Conservation (phyloP, 2,797 vertebrate species). For the Pachyuromys duprasi region DNA sequence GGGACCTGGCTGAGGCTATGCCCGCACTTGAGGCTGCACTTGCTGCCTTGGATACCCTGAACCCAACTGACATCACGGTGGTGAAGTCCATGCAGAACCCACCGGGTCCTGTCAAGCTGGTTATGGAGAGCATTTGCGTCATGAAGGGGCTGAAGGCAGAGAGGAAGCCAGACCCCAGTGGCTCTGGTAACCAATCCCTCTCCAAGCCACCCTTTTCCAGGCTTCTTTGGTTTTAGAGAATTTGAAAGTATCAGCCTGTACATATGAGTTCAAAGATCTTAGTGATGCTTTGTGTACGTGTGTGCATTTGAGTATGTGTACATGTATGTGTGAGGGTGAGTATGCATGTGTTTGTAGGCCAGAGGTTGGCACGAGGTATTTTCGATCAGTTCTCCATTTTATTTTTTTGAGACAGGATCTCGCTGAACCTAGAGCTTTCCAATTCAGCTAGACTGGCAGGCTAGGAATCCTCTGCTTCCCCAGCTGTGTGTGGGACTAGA, state of each 20-base stretch:
- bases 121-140: conserved; percentile 97
- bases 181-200: conserved; percentile 89
- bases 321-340: neutral
- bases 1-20: conserved; percentile 95
- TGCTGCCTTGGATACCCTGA: conserved; percentile 94
- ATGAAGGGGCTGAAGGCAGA: conserved; percentile 95
- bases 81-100: conserved; percentile 97
- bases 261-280: neutral
- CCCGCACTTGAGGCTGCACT: conserved; percentile 94
- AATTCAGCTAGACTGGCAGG: neutral
- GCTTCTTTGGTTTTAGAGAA: neutral
- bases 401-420: neutral
- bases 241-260: neutral
- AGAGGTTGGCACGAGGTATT: neutral
- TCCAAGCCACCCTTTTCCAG: neutral
- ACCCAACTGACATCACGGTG: conserved; percentile 94
- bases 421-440: neutral
- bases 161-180: conserved; percentile 94
- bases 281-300: neutral
- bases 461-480: neutral
- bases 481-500: no score
- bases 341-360: no score
- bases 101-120: conserved; percentile 93
- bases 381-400: neutral
- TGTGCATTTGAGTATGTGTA: neutral